Base-by-base conservation (phyloP, 2,797 vertebrate genomes). In the Phaenicophaeus curvirostris region DNA sequence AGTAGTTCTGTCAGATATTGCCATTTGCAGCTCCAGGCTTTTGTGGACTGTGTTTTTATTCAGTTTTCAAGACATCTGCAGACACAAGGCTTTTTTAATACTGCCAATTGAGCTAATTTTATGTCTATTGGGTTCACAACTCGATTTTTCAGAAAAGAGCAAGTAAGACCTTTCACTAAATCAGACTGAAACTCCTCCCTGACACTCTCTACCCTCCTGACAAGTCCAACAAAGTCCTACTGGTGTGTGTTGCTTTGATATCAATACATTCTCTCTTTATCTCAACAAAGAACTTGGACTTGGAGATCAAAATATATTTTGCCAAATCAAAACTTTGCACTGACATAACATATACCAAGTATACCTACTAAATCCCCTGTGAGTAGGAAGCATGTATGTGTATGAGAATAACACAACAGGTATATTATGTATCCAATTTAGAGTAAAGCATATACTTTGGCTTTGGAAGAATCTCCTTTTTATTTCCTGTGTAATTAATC, bases 401-500 rank as follows among this genome's bases (percentile, higher is more conserved):
- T 39, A 54, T 30, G 66, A 93, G 73, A 78, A 33, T 44, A 85
- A 37, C 11, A 44, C n/a, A 55, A 41, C 13, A 75, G 53, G 37
- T 12, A 4, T 35, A 24, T 46, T 41, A 9, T 39, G 19, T 42
- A 48, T 76, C 75, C 63, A 42, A 23, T 79, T 61, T 57, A 42
- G 83, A 54, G 79, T 73, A 67, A 65, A 82, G 31, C 16, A 30
- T 18, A 21, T 39, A 41, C 59, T 79, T 53, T 44, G 74, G 62
- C 42, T 79, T 90, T 59, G 85, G 80, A 77, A 30, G 41, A 65
- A 33, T 50, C 41, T 77, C 35, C 87, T 51, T 86, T 44, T 82
- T 88, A 86, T 88, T 85, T 94, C 57, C 53, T 76, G 19, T 54
- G 74, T 58, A 87, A 88, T 94, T 92, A 79, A 79, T 67, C 76